These are phyloP conservation scores for Thecocarcelia acutangulata DNA, from an alignment of 2,888 invertebrate genomes.

Conservation along the genomic window DNA sequence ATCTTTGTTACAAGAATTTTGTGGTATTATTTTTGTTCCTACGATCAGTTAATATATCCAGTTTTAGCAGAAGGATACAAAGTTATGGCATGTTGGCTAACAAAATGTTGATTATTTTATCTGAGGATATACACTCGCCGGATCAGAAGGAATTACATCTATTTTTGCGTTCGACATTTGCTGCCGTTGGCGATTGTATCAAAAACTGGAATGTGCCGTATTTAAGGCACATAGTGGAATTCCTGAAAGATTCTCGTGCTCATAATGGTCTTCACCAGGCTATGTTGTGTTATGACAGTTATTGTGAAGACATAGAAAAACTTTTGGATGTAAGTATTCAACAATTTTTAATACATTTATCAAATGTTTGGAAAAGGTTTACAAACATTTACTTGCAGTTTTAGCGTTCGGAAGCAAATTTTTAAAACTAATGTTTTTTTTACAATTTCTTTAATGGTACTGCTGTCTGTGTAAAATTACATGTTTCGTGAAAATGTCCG, in stretches of 20 bases:
- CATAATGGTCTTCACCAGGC: constrained; percentile 77
- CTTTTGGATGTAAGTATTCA: constrained; percentile 76
- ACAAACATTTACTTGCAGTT: no score
- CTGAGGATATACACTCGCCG: constrained; percentile 77
- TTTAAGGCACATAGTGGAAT: constrained; percentile 78
- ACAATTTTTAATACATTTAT: background rate
- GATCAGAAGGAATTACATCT: constrained; percentile 76
- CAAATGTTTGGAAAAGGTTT: no score
- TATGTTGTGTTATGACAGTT: constrained; percentile 76
- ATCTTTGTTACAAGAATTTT: constrained; percentile 90
- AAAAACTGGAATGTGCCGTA: constrained; percentile 79
- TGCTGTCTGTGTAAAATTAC: no score
- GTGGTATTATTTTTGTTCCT: constrained; percentile 88
- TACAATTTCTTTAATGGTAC: no score
- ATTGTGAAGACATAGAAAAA: constrained; percentile 77
- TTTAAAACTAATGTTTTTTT: no score
- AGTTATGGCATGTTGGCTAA: constrained; percentile 78
- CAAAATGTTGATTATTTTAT: constrained; percentile 79
- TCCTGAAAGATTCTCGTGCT: constrained; percentile 76
- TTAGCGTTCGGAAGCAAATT: no score
- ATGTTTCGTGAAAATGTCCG: no score
- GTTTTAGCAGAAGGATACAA: constrained; percentile 77
- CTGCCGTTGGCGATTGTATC: constrained; percentile 76
- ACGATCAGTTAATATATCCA: constrained; percentile 85
- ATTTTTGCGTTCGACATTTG: constrained; percentile 78